A percentile compares a stretch with the other conserved stretches of the same genome.
Conservation (phyloP, 2,888 invertebrate species). For the Clanis bilineata region DNA sequence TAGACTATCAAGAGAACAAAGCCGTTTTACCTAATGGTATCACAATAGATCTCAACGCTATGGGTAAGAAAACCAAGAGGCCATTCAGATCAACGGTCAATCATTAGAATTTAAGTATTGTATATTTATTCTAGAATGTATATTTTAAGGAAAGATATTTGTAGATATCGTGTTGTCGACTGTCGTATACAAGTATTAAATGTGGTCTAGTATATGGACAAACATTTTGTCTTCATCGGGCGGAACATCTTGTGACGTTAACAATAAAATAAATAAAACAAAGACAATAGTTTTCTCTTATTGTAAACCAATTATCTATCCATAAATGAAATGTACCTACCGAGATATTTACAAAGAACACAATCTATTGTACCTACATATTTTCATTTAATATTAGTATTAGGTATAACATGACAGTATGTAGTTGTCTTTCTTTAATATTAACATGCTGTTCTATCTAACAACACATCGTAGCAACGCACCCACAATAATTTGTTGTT, state of each 20-base stretch:
- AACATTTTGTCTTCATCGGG: neutral
- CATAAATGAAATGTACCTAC: no score
- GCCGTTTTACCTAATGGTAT: conserved; percentile 88
- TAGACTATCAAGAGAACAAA: conserved; percentile 89
- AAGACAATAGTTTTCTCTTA: conserved; percentile 20
- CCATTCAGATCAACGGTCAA: conserved; percentile 82
- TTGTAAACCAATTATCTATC: neutral
- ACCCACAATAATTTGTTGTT: no score
- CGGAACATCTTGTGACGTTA: neutral
- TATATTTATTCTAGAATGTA: conserved; percentile 76
- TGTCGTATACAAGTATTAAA: neutral
- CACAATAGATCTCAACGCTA: conserved; percentile 85
- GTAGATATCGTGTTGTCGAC: conserved; percentile 45
- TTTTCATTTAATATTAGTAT: no score
- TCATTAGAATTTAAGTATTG: conserved; percentile 61
- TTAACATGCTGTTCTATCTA: no score
- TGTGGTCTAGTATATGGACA: conserved; percentile 1
- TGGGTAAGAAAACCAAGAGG: conserved; percentile 88
- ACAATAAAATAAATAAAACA: conserved; percentile 19
- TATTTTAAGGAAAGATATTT: conserved; percentile 54
- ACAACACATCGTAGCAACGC: no score
- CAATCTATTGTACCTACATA: no score
- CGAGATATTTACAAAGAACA: no score
- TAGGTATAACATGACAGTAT: no score
- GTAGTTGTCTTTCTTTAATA: no score